Evolutionary conservation across 2,888 invertebrate species (phyloP), one percentile per base, ranked within the genome.

Genomic region (Pachymerium ferrugineum): DNA sequence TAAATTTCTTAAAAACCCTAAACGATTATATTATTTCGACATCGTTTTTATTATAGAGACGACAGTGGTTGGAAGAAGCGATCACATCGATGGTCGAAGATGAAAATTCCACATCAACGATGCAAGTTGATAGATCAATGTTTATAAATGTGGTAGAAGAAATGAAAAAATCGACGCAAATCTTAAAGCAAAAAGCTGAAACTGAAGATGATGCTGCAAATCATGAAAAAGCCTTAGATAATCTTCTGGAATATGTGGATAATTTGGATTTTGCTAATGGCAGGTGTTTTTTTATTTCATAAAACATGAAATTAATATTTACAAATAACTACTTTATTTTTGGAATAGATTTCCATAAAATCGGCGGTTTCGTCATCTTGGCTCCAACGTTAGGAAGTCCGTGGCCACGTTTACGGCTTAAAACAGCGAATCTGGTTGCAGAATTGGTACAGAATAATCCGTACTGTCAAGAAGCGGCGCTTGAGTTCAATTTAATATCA

Each of bases 381-480:
- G 85, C 87, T 0, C 84, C 88, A 0, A 89, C 91, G 79, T 83
- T 92, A 30, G 85, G 87, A 76, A 88, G 88, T 29, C 82, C 85
- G 4, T 87, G 89, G 77, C 81, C 85, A 0, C 84, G 86, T 19
- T 84, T 95, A 0, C 85, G 90, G 35, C 85, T 87, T 75, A 83
- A 85, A 42, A 87, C 89, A 1, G 89, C 90, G 12, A 86, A 88
- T 30, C 83, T 94, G 14, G 84, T 95, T 1, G 94, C 90, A 0
- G 90, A 90, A 78, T 81, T 93, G 74, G 88, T 90, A 35, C 95
- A 96, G 83, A 94, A 95, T 83, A 94, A 95, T 83, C 88, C 89
- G 0, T 90, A 87, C 80, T 92, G 92, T 78, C 95, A 96, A 81
- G 83, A 87, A 29, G 85, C 86, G 54, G 80, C 80, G 10, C 87